Percentiles rank a stretch among this genome's conserved stretches.
These are phyloP conservation scores for Hemibagrus guttatus DNA, from an alignment of 2,797 vertebrate species.

Conservation along the genomic window DNA sequence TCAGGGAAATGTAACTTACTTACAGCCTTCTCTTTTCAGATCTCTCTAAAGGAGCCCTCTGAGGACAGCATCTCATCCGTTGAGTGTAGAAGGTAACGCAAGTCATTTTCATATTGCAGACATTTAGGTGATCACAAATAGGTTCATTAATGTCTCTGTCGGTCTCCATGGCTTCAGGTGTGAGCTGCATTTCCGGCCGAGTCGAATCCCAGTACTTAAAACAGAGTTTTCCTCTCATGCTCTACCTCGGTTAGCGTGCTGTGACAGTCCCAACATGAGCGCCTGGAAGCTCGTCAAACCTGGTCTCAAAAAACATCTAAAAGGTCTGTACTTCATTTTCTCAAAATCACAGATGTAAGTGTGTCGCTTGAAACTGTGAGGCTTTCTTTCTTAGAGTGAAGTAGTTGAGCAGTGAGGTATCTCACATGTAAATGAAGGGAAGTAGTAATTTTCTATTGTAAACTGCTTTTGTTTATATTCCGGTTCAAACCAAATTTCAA, in stretches of 20 bases:
- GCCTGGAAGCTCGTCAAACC: constrained; percentile 69
- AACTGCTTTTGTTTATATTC: neutral
- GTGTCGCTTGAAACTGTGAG: neutral
- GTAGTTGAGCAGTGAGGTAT: neutral
- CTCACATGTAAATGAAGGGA: neutral
- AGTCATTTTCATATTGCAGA: neutral
- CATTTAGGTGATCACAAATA: neutral
- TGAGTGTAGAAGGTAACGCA: constrained; percentile 73
- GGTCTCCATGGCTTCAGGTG: constrained; percentile 60
- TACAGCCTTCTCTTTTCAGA: constrained; percentile 59
- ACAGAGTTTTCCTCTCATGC: constrained; percentile 25
- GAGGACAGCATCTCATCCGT: constrained; percentile 68
- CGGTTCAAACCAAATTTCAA: neutral
- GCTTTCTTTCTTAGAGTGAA: neutral
- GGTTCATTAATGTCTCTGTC: neutral
- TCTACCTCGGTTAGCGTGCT: constrained; percentile 24
- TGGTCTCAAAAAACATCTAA: constrained; percentile 50
- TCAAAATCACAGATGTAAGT: neutral
- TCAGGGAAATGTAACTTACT: neutral
- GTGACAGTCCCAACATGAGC: constrained; percentile 58
- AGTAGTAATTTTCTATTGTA: neutral
- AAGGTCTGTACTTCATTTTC: neutral
- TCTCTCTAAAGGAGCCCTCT: constrained; percentile 60
- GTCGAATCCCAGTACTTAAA: constrained; percentile 74
- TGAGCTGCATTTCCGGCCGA: constrained; percentile 68